Evolutionary conservation across 2,113 vertebrate genomes (phyloP), one percentile per base, ranked within the genome.

Genomic region (Laterallus jamaicensis): DNA sequence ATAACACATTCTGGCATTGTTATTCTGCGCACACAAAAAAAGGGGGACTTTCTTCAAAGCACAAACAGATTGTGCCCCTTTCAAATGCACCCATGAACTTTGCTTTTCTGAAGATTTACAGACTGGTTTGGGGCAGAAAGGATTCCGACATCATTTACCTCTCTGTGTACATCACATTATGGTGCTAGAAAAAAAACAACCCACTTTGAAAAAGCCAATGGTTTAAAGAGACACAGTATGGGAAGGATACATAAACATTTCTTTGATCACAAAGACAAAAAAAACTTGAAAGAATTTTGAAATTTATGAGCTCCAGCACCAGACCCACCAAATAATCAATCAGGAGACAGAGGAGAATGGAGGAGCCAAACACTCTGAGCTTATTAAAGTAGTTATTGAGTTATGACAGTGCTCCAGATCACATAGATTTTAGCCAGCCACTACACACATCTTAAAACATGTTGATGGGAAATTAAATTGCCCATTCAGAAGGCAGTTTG

Each of bases 1-100:
- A 97, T 97, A 97, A 97, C 96, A 92, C 97, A 97, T 97, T 98
- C 97, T 96, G 49, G 96, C 97, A 98, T 98, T 98, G 97, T 98
- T 97, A 96, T 95, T 94, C 82, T 79, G 69, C 87, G 94, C 90
- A 79, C 81, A 68, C 86, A 86, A 22, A 86, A 82, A 88, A 88
- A 82, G 17, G 18, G 95, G 96, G 90, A 92, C 76, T 96, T 68
- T 96, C 95, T 96, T 97, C 96, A 91, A 91, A 95, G 90, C 82
- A 94, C 96, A 97, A 97, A 95, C 97, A 96, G 96, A 95, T 91
- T 92, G 97, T 95, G 95, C 93, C 88, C 93, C 96, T 97, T 97
- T 95, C 79, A 96, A 97, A 92, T 95, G 83, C 91, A 96, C 83
- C 97, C 96, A 60, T 97, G 97, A 97, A 94, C 97, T 97, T 94